These are phyloP conservation scores for Amblyjoppa fuscipennis DNA, from an alignment of 2,888 invertebrate genomes.

Conservation along the genomic window DNA sequence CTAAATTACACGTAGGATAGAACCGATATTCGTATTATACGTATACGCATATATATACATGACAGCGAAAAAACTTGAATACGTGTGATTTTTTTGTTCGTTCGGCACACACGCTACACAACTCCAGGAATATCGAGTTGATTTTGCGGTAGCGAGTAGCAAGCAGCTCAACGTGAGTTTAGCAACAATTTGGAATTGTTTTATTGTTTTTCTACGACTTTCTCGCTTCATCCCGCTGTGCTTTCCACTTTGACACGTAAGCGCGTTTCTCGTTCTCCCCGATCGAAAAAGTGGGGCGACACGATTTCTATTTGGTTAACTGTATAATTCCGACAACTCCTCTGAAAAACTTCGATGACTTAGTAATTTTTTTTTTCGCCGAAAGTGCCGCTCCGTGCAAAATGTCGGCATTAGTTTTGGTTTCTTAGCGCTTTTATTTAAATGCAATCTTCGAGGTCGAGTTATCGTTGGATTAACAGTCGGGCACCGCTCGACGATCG, in stretches of 20 bases:
- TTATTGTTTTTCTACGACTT: background rate
- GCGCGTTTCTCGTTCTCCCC: constrained; percentile 31
- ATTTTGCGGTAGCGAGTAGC: constrained; percentile 1
- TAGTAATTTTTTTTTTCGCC: constrained; percentile 6
- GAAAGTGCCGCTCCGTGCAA: background rate
- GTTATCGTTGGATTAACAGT: background rate
- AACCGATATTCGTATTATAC: background rate
- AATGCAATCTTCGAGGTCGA: background rate
- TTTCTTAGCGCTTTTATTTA: background rate
- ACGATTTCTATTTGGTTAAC: constrained; percentile 57
- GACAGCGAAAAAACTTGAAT: constrained; percentile 50
- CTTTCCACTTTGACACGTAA: constrained; percentile 21
- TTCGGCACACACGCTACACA: constrained; percentile 39
- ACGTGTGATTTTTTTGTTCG: constrained; percentile 63
- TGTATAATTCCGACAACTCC: constrained; percentile 37
- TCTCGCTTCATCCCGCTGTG: background rate
- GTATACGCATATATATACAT: constrained; percentile 35
- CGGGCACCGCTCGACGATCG: no score
- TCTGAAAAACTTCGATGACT: constrained; percentile 27
- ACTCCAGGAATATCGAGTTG: constrained; percentile 38
- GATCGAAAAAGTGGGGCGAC: constrained; percentile 44
- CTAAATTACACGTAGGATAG: constrained; percentile 56
- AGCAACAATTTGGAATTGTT: background rate
- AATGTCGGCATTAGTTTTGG: background rate
- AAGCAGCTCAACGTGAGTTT: constrained; percentile 24